Evolutionary conservation across 2,797 vertebrate species (phyloP).

Genomic region (Danio tinwini): DNA sequence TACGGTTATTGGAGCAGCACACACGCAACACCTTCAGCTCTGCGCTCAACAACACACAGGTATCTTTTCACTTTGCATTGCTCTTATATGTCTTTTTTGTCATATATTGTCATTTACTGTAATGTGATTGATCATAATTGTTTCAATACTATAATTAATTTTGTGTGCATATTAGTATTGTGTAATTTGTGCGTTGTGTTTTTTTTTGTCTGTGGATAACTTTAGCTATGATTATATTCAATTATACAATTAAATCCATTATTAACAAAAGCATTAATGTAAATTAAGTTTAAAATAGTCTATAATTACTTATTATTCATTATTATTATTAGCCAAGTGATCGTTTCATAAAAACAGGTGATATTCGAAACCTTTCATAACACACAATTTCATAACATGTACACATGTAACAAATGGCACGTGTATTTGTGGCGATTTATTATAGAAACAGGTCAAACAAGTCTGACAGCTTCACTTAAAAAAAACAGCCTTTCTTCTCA

Average conservation of each 20-base stretch:
- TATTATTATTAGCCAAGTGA: background rate
- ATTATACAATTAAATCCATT: no score
- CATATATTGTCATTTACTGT: background rate
- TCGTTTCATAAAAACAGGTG: background rate
- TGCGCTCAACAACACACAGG: slow-evolving; percentile 23
- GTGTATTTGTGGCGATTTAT: background rate
- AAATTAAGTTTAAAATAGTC: no score
- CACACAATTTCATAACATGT: slow-evolving; percentile 2
- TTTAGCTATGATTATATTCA: no score
- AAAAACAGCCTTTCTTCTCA: background rate
- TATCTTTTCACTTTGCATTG: slow-evolving; percentile 9
- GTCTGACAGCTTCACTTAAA: slow-evolving; percentile 8
- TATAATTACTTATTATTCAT: no score
- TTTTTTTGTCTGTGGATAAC: background rate
- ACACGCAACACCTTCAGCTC: background rate
- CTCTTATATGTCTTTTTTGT: background rate
- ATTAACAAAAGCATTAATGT: no score
- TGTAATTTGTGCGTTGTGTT: background rate
- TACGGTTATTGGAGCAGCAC: background rate
- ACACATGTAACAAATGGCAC: background rate
- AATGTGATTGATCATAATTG: background rate
- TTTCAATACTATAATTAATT: background rate
- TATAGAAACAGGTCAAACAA: background rate
- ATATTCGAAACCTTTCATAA: background rate
- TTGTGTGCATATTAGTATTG: background rate